Percentiles rank a stretch among this genome's conserved stretches.
These are phyloP conservation scores for Gavialis gangeticus DNA, from an alignment of 2,113 vertebrate species.

Conservation along the genomic window DNA sequence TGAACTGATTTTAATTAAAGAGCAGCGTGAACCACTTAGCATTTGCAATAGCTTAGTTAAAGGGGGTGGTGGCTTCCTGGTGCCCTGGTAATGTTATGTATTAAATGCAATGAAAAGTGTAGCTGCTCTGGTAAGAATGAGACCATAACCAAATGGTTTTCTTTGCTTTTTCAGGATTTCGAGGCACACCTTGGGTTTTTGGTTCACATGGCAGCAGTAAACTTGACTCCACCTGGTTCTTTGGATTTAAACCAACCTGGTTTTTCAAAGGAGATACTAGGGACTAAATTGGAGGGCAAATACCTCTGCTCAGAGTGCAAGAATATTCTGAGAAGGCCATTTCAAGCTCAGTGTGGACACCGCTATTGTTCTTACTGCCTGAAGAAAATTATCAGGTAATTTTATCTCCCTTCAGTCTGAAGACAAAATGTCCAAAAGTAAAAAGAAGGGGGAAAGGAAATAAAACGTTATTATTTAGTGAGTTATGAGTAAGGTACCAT, in stretches of 20 bases:
- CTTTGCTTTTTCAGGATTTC: constrained; percentile 57
- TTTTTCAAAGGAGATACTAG: constrained; percentile 89
- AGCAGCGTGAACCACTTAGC: not conserved
- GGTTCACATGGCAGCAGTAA: constrained; percentile 84
- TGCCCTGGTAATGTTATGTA: too few relatives aligned
- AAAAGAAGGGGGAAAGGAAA: not conserved
- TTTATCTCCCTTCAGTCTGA: not conserved
- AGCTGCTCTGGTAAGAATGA: not conserved
- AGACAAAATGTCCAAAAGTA: not conserved
- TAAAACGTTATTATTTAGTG: not conserved
- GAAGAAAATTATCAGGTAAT: constrained; percentile 90
- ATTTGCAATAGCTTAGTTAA: too few relatives aligned
- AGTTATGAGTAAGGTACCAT: not conserved
- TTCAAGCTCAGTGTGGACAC: constrained; percentile 94
- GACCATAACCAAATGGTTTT: not conserved
- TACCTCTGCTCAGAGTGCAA: constrained; percentile 92
- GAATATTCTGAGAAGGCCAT: constrained; percentile 89
- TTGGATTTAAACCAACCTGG: constrained; percentile 89
- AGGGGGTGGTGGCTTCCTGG: not conserved
- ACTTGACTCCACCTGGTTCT: constrained; percentile 88
- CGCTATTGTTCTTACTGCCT: constrained; percentile 93
- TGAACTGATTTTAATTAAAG: not conserved
- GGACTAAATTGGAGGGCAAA: constrained; percentile 90
- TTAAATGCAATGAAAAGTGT: too few relatives aligned
- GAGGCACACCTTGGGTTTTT: not conserved